Conservation (phyloP, 2,797 vertebrate species). For the Chloroceryle amazona region DNA sequence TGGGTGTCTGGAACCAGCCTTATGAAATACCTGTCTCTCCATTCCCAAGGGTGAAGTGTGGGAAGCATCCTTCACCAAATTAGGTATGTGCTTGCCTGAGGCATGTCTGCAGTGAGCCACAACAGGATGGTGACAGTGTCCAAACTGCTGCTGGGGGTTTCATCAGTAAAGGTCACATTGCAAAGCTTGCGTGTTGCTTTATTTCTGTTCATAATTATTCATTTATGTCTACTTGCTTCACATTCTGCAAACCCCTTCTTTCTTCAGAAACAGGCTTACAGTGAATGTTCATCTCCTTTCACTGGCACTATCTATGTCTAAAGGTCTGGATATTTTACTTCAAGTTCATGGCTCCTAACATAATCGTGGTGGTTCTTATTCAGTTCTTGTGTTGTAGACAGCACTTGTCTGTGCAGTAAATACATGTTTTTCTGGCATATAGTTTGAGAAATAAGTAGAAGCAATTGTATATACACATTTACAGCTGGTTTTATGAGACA, state of each 20-base stretch:
- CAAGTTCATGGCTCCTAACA: neutral
- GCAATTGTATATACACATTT: neutral
- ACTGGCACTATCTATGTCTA: fast-evolving
- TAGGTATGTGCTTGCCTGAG: neutral
- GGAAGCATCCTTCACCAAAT: neutral
- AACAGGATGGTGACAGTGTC: neutral
- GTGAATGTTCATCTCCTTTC: neutral
- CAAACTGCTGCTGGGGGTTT: neutral
- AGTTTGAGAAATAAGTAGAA: neutral
- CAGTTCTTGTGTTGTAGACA: neutral
- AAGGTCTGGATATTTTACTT: neutral
- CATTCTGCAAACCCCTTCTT: neutral
- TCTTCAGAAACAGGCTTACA: neutral
- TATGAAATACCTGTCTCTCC: neutral
- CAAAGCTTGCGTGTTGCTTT: neutral
- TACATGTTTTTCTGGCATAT: neutral
- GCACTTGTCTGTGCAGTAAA: neutral
- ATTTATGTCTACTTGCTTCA: neutral
- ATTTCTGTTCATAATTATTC: neutral
- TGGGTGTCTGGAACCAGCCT: neutral
- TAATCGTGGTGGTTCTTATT: neutral
- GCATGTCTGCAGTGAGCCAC: neutral
- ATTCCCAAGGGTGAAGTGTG: neutral
- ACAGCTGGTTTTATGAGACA: neutral
- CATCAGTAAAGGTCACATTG: neutral